Evolutionary conservation across 2,888 invertebrate genomes (phyloP), one percentile per base, ranked within the genome.

Genomic region (Thysanoteuthis rhombus): DNA sequence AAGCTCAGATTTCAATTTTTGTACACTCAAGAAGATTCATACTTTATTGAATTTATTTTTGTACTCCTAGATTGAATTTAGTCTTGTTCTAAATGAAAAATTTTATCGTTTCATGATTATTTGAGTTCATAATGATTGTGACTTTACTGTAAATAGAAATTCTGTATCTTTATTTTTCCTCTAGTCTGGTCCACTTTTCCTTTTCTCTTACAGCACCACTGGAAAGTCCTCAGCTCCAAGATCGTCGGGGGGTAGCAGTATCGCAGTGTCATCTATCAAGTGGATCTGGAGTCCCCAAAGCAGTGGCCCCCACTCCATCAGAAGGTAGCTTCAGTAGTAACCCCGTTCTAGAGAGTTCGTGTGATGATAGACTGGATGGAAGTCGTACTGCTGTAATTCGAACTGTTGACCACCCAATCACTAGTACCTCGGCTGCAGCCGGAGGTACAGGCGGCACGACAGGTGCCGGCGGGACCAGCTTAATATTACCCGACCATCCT

Each of bases 151-250:
- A 42, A 42, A 42, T 42, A 42, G 8, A 8, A 3, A 42, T 16
- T 42, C 4, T 16, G 8, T 42, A 16, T 58, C 75, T 12, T 16
- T n/a, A 75, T 75, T 75, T n/a, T 75, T 10, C 75, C 12, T 75
- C 19, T 75, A 75, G 75, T 75, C n/a, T 75, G 16, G n/a, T 75
- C 75, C 75, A 39, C 40, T 45, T 91, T 40, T 39, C 40, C n/a
- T 40, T 90, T 32, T 39, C 42, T 40, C 5, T 47, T 52, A n/a
- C 28, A 93, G 93, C 93, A n/a, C 45, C 93, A 58, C 52, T 93
- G 47, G 93, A 93, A 93, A 93, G 58, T 39, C 39, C 52, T 39
- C 93, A 93, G 52, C 93, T 93, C 39, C 93, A 93, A 47, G 93
- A 93, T 32, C 93, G 93, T 36, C 47, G 93, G 38, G 93, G 93